Conservation (phyloP, 2,888 invertebrate species). For the Odontocolon sp. region DNA sequence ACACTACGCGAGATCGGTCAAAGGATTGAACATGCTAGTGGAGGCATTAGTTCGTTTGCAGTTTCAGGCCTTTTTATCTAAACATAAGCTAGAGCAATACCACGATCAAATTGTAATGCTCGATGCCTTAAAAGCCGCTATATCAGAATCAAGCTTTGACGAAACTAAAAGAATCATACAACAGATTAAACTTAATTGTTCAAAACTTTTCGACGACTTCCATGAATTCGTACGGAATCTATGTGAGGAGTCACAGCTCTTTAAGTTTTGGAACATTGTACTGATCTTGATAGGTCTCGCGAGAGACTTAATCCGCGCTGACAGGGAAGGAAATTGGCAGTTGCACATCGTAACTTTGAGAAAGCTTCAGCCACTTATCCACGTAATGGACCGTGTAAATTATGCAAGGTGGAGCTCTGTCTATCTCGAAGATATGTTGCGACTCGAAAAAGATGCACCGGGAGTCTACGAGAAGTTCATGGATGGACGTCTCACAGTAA, state of each 20-base stretch:
- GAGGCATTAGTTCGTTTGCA: background rate
- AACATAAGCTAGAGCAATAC: background rate
- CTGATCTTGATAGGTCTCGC: background rate
- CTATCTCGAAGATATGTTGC: constrained; percentile 20
- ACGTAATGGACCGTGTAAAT: constrained; percentile 4
- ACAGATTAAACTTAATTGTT: background rate
- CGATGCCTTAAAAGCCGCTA: background rate
- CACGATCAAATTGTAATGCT: background rate
- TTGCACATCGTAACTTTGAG: constrained; percentile 11
- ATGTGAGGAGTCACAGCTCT: constrained; percentile 9
- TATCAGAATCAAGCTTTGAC: background rate
- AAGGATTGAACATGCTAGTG: background rate
- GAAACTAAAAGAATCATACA: background rate
- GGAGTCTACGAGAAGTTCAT: background rate
- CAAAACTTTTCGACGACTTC: background rate
- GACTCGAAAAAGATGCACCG: background rate
- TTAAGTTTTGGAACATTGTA: constrained; percentile 26
- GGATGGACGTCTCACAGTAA: background rate
- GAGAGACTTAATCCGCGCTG: constrained; percentile 6
- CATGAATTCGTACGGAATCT: background rate
- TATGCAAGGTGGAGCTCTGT: constrained; percentile 4
- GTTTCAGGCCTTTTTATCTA: background rate
- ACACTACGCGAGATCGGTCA: constrained; percentile 2
- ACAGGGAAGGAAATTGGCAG: constrained; percentile 11
- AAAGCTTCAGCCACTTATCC: background rate